These are phyloP conservation scores for Rhagologus leucostigma DNA, from an alignment of 2,113 vertebrate genomes.

Conservation along the genomic window DNA sequence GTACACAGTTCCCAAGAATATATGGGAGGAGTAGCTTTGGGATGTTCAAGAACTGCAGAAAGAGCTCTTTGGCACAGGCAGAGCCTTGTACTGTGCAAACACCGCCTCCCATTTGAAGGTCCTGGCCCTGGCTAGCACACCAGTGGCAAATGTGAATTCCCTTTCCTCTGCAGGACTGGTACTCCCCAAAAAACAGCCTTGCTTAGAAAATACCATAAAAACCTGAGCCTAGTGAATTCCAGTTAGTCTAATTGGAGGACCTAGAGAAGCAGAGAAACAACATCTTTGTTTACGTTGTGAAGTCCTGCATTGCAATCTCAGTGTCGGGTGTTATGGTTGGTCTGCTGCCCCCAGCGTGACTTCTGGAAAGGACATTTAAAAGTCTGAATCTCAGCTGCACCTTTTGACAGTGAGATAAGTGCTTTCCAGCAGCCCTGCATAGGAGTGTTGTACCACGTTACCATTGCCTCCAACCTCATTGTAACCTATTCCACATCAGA, in stretches of 20 bases:
- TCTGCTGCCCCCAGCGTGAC: neutral
- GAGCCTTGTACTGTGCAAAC: neutral
- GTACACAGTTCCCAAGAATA: neutral
- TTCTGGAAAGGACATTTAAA: neutral
- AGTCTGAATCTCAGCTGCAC: neutral
- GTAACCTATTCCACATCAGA: neutral
- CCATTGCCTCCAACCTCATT: neutral
- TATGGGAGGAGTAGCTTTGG: neutral
- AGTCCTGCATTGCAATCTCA: neutral
- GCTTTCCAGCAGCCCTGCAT: neutral
- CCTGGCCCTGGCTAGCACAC: neutral
- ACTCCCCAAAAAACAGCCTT: neutral
- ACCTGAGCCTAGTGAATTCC: neutral
- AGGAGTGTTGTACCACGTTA: neutral
- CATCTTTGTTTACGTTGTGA: neutral
- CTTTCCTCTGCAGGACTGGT: neutral
- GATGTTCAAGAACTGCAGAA: neutral
- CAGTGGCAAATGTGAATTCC: neutral
- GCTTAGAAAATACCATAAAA: neutral
- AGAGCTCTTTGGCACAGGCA: neutral
- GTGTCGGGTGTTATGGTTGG: neutral
- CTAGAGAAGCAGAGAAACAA: neutral
- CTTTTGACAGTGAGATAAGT: neutral
- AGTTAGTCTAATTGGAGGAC: neutral
- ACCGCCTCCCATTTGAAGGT: neutral